Conservation (phyloP, 2,797 vertebrate species). For the Enteromius thamalakanensis region DNA sequence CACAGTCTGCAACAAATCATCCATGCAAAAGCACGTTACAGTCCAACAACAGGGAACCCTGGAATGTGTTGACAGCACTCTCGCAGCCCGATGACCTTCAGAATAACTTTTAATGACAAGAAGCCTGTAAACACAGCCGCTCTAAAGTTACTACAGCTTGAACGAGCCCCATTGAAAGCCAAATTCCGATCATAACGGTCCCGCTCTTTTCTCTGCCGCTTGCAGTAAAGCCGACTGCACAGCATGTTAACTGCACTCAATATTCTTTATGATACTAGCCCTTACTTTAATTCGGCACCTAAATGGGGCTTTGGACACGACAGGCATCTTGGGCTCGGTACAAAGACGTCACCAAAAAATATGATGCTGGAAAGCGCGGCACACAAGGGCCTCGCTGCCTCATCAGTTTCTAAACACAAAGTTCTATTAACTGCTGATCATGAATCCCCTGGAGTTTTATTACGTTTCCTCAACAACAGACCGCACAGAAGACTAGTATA, state of each 20-base stretch:
- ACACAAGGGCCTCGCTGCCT: slow-evolving; percentile 42
- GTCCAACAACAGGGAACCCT: slow-evolving; percentile 5
- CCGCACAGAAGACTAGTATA: slow-evolving; percentile 32
- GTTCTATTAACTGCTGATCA: slow-evolving; percentile 38
- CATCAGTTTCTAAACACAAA: slow-evolving; percentile 51
- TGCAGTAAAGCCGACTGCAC: slow-evolving; percentile 36
- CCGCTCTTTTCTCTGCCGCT: slow-evolving; percentile 25
- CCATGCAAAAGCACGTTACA: slow-evolving; percentile 18
- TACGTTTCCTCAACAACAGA: slow-evolving; percentile 38
- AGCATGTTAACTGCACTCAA: slow-evolving; percentile 41
- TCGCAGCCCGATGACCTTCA: slow-evolving; percentile 44
- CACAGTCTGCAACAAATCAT: slow-evolving; percentile 27
- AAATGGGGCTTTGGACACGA: slow-evolving; percentile 45
- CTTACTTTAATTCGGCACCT: slow-evolving; percentile 36
- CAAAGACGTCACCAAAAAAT: slow-evolving; percentile 32
- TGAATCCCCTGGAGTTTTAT: slow-evolving; percentile 32
- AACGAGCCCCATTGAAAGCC: slow-evolving; percentile 23
- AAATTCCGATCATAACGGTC: slow-evolving; percentile 41
- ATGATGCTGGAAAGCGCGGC: slow-evolving; percentile 34
- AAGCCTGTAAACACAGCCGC: slow-evolving; percentile 41
- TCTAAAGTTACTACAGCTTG: slow-evolving; percentile 47
- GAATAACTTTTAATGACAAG: slow-evolving; percentile 50
- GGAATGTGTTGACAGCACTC: slow-evolving; percentile 29
- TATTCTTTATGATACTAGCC: slow-evolving; percentile 41
- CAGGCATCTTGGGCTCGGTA: slow-evolving; percentile 29